phyloP scores from a whole-genome alignment of 2,113 vertebrate species.

The Leucopsar rothschildi region DNA sequence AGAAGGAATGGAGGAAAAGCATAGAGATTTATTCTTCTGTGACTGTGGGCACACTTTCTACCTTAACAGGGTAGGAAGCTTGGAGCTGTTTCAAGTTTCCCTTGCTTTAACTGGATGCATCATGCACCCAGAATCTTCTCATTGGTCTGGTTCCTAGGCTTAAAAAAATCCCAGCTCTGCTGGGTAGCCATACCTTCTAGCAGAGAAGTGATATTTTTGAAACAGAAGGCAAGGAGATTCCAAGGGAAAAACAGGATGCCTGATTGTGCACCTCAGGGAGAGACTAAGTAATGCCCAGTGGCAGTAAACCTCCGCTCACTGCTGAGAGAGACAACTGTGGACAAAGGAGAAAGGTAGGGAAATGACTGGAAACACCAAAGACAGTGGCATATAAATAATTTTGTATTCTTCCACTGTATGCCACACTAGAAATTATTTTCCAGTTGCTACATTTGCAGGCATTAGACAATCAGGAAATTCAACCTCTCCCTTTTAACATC shows the following conservation, averaged over 20 bases:
- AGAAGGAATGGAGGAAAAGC: background rate
- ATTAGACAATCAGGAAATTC: slow-evolving; percentile 35
- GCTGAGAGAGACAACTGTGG: slow-evolving; percentile 14
- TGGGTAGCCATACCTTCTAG: slow-evolving; percentile 1
- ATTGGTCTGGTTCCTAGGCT: background rate
- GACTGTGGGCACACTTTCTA: background rate
- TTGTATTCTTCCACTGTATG: background rate
- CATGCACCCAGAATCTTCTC: background rate
- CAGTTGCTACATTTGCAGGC: background rate
- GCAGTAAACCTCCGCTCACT: background rate
- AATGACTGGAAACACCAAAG: background rate
- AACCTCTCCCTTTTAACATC: slow-evolving; percentile 24
- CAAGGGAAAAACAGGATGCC: slow-evolving; percentile 41
- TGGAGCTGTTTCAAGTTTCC: background rate
- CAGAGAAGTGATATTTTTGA: slow-evolving; percentile 21
- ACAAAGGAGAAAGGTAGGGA: background rate
- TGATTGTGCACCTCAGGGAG: slow-evolving; percentile 12
- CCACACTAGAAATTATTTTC: background rate
- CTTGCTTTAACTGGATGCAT: background rate
- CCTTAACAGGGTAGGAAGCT: background rate
- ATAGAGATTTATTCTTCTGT: background rate
- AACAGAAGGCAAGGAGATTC: slow-evolving; percentile 26
- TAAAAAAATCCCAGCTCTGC: background rate
- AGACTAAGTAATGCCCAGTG: background rate
- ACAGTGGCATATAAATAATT: background rate